Evolutionary conservation across 2,113 vertebrate genomes (phyloP).

Genomic region (Micromys minutus): DNA sequence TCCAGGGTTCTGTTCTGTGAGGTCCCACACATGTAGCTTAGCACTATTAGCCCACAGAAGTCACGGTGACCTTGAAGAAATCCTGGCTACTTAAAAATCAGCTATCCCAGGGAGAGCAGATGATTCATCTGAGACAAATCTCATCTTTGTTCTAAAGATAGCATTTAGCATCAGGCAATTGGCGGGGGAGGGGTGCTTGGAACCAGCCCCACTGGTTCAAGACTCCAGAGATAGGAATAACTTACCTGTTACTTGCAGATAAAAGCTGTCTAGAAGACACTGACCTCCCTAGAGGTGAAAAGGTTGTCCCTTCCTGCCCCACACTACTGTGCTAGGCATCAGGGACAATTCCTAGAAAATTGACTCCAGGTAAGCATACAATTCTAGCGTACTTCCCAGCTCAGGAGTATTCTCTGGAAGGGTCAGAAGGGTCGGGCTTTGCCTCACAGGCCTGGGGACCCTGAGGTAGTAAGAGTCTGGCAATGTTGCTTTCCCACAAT

Average conservation of each 20-base stretch:
- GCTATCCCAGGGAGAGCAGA: background rate
- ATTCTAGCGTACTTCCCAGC: no score
- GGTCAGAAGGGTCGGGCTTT: rapidly evolving
- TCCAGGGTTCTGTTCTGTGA: rapidly evolving
- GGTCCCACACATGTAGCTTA: background rate
- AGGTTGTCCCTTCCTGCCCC: background rate
- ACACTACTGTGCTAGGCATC: background rate
- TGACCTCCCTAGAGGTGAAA: background rate
- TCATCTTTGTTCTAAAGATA: background rate
- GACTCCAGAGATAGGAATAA: background rate
- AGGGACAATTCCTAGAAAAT: background rate
- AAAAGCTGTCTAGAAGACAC: rapidly evolving
- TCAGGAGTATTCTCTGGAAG: rapidly evolving
- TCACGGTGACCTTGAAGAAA: background rate
- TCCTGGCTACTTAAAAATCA: constrained; percentile 4
- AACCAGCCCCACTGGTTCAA: rapidly evolving
- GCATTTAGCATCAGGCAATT: background rate
- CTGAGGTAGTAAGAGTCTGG: background rate
- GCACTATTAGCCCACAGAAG: background rate
- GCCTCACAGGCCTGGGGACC: background rate
- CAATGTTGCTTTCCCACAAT: rapidly evolving
- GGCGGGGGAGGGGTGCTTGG: no score
- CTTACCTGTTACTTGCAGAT: no score
- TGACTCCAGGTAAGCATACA: rapidly evolving
- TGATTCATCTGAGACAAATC: background rate